Percentiles rank a stretch among this genome's conserved stretches.
phyloP scores from a whole-genome alignment of 2,113 vertebrate species.

The Tychaedon coryphoeus region DNA sequence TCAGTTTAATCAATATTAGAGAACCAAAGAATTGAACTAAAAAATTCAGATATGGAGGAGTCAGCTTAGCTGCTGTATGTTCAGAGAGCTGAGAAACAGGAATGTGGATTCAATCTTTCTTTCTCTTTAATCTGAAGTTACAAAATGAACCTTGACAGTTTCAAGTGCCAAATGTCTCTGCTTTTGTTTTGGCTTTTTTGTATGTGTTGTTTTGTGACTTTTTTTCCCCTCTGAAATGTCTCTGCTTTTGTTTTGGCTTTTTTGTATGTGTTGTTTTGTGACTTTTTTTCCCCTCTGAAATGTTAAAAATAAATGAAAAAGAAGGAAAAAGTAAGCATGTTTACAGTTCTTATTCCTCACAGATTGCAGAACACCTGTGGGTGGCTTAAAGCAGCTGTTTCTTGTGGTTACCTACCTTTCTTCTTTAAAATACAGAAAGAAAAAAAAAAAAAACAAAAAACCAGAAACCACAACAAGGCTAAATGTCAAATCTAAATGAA shows the following conservation, averaged over 20 bases:
- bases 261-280: background rate
- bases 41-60: background rate
- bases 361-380: conserved; percentile 9
- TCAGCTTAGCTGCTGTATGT: background rate
- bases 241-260: background rate
- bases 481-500: conserved; percentile 25
- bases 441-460: background rate
- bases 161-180: background rate
- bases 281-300: background rate
- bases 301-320: conserved; percentile 18
- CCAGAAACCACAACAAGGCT: background rate
- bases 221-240: background rate
- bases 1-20: background rate
- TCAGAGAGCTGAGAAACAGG: background rate
- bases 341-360: background rate
- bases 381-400: conserved; percentile 15
- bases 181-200: background rate
- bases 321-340: background rate
- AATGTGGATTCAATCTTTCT: background rate
- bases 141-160: background rate
- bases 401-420: background rate
- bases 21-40: background rate
- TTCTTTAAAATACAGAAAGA: background rate
- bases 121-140: background rate
- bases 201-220: background rate